Evolutionary conservation across 2,888 invertebrate genomes (phyloP).

Genomic region (Achlya flavicornis): DNA sequence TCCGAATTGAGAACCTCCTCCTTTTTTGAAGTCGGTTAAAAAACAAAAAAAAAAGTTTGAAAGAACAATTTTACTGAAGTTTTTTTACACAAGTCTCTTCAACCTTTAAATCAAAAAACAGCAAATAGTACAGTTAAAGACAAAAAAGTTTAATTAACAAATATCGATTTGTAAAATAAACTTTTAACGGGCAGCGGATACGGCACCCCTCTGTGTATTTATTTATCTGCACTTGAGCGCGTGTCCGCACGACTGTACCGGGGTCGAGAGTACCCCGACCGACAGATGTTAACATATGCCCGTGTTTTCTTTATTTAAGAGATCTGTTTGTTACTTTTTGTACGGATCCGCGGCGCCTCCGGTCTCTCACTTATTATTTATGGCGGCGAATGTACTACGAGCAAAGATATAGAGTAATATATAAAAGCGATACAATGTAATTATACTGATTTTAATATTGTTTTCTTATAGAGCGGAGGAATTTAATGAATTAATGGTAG

Average conservation of each 20-base stretch:
- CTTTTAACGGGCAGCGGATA: slow-evolving; percentile 24
- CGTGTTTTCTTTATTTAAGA: slow-evolving; percentile 83
- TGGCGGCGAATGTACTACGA: slow-evolving; percentile 68
- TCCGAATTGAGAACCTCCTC: no score
- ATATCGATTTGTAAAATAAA: slow-evolving; percentile 7
- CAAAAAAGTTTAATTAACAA: slow-evolving; percentile 15
- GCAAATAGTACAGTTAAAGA: neutral
- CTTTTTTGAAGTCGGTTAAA: no score
- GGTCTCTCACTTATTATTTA: slow-evolving; percentile 82
- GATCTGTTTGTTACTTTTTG: slow-evolving; percentile 82
- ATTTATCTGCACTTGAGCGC: slow-evolving; percentile 36
- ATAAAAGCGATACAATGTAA: slow-evolving; percentile 29
- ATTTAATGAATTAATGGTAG: no score
- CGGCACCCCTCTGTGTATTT: slow-evolving; percentile 44
- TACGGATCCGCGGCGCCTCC: slow-evolving; percentile 79
- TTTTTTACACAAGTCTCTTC: no score
- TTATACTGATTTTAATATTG: neutral
- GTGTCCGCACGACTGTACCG: slow-evolving; percentile 54
- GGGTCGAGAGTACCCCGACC: slow-evolving; percentile 37
- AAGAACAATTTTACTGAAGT: no score
- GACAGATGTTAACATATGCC: slow-evolving; percentile 82
- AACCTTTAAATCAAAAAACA: no score
- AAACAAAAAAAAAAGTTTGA: no score
- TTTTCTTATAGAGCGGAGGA: neutral
- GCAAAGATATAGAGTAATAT: slow-evolving; percentile 29